These are phyloP conservation scores for Nannoperca australis DNA, from an alignment of 2,797 vertebrate species.

Conservation along the genomic window DNA sequence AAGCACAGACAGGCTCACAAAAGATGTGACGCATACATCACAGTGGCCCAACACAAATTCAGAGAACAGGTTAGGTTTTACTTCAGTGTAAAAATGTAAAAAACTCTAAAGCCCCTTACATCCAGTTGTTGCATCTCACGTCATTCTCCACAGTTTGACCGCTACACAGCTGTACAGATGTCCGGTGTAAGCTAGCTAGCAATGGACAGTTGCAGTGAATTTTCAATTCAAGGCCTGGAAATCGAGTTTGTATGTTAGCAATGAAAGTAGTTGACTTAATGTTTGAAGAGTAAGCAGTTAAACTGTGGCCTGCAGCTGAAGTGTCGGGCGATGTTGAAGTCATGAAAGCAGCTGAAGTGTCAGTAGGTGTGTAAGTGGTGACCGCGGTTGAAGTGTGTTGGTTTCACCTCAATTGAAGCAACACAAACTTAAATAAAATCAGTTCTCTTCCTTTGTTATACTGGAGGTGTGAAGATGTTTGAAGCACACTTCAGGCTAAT, in stretches of 20 bases:
- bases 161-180: too few relatives aligned
- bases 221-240: neutral
- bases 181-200: too few relatives aligned
- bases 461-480: slow-evolving; percentile 10
- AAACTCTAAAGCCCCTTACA: neutral
- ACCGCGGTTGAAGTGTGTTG: neutral
- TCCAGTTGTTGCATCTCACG: neutral
- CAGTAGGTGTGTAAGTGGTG: neutral
- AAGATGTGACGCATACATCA: slow-evolving; percentile 9
- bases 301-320: neutral
- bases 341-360: neutral
- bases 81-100: slow-evolving; percentile 9
- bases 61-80: neutral
- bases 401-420: slow-evolving; percentile 4
- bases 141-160: too few relatives aligned
- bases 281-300: neutral
- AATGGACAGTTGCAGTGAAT: neutral
- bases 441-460: neutral
- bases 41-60: neutral
- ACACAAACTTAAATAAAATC: slow-evolving; percentile 15
- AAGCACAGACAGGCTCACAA: slow-evolving; percentile 38
- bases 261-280: neutral
- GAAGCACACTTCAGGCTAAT: neutral
- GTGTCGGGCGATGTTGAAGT: neutral
- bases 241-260: neutral